Evolutionary conservation across 1,140 invertebrate genomes (phyloP).

Genomic region (Lordiphosa collinella): DNA sequence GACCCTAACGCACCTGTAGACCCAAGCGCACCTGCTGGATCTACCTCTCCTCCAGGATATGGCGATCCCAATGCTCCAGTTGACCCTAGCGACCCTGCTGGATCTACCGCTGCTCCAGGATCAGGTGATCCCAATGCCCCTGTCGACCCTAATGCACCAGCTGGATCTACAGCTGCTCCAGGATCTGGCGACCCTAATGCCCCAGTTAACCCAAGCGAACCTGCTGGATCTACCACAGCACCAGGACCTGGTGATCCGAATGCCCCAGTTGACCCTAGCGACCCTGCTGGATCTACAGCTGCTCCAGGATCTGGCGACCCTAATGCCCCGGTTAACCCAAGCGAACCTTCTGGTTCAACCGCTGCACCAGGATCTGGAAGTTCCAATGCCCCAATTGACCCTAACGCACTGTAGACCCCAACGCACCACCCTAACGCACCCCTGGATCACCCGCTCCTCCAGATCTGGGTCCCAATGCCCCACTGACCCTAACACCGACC

Average conservation of each 20-base stretch:
- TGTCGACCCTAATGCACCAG: conserved; percentile 5
- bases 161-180: conserved; percentile 7
- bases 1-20: conserved; percentile 19
- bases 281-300: too few relatives aligned
- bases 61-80: background rate
- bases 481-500: conserved; percentile 6
- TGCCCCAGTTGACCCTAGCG: background rate
- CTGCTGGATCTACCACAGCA: conserved; percentile 2
- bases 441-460: too few relatives aligned
- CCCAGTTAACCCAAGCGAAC: conserved; percentile 1
- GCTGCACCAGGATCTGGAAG: too few relatives aligned
- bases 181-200: background rate
- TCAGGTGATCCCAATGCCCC: conserved; percentile 15
- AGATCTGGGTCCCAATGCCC: conserved; percentile 3
- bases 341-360: too few relatives aligned
- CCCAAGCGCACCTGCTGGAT: background rate
- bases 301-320: too few relatives aligned
- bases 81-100: conserved; percentile 9
- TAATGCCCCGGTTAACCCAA: too few relatives aligned
- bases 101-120: background rate
- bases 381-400: too few relatives aligned
- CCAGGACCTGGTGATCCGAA: background rate
- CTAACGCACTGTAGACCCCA: background rate
- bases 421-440: too few relatives aligned
- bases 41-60: background rate